Evolutionary conservation across 2,113 vertebrate species (phyloP), one percentile per base, ranked within the genome.

Genomic region (Macquaria ambigua): DNA sequence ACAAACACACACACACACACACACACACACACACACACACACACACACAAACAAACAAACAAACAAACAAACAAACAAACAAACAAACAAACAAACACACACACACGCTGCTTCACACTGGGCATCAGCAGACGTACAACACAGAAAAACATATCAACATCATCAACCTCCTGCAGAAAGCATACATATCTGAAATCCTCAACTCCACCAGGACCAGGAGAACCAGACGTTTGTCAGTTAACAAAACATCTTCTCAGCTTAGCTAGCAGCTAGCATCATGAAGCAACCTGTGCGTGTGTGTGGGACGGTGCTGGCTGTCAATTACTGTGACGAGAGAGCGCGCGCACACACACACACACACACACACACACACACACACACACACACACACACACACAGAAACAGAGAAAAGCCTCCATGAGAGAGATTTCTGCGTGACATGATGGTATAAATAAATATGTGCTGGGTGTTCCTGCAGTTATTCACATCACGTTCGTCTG

Each of bases 401-500:
- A 71, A 66, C 8, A 55, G 16, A 3, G 23, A 5, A 61, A 61
- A 23, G 55, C 46, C 5, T 48, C 14, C 46, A 15, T 6, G 0
- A 31, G 34, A 70, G 7, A 74, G 41, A 15, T 43, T 53, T 48
- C 58, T 66, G 6, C 16, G 18, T 41, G 77, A 75, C 59, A 23
- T 0, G 55, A 11, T 11, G 81, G 63, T 53, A 56, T 77, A 69
- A 81, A 87, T 81, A 69, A 61, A 83, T 34, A 59, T 43, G 78
- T 25, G 37, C 25, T 9, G 55, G 48, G 31, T 25, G 21, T 37
- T 64, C 41, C 14, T 5, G 34, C 34, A 5, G 53, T n/a, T 20
- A 87, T 74, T 85, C 86, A 43, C 8, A 20, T 41, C 87, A 81
- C 77, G 81, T 84, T 9, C 14, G 1, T 39, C 7, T 79, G 88